phyloP scores from a whole-genome alignment of 2,888 invertebrate species.

The Teinopalpus imperialis region DNA sequence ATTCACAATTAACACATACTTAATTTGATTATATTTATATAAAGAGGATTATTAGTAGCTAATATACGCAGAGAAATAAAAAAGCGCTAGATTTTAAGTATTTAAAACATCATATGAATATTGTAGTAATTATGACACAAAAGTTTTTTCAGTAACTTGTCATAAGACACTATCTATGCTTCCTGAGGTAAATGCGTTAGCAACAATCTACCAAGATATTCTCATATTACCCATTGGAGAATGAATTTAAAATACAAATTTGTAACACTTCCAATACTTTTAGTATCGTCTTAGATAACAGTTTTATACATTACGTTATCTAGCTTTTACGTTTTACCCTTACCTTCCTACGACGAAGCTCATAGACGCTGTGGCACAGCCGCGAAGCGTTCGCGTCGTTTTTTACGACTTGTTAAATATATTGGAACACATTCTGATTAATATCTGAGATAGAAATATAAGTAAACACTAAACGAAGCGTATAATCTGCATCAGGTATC shows the following conservation, averaged over 20 bases:
- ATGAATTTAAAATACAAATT: conserved; percentile 71
- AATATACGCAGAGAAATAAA: conserved; percentile 37
- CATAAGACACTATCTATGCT: conserved; percentile 30
- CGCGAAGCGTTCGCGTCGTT: conserved; percentile 54
- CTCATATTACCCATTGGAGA: conserved; percentile 37
- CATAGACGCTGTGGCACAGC: conserved; percentile 66
- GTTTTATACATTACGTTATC: conserved; percentile 60
- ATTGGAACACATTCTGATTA: conserved; percentile 60
- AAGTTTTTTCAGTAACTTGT: conserved; percentile 28
- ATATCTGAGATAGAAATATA: conserved; percentile 66
- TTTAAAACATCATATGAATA: conserved; percentile 33
- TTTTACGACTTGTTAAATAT: conserved; percentile 49
- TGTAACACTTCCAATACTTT: conserved; percentile 79
- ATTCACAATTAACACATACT: conserved; percentile 57
- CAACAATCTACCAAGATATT: conserved; percentile 28
- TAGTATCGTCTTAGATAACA: conserved; percentile 72
- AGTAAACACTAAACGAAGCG: conserved; percentile 14
- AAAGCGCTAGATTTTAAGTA: conserved; percentile 34
- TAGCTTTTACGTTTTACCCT: conserved; percentile 72
- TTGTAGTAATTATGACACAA: conserved; percentile 32
- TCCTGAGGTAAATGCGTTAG: conserved; percentile 26
- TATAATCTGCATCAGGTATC: not conserved
- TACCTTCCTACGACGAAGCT: conserved; percentile 76
- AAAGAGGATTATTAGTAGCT: conserved; percentile 50
- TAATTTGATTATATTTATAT: conserved; percentile 41